Evolutionary conservation across 1,140 invertebrate species (phyloP), one percentile per base, ranked within the genome.

Genomic region (Bombus superbus): DNA sequence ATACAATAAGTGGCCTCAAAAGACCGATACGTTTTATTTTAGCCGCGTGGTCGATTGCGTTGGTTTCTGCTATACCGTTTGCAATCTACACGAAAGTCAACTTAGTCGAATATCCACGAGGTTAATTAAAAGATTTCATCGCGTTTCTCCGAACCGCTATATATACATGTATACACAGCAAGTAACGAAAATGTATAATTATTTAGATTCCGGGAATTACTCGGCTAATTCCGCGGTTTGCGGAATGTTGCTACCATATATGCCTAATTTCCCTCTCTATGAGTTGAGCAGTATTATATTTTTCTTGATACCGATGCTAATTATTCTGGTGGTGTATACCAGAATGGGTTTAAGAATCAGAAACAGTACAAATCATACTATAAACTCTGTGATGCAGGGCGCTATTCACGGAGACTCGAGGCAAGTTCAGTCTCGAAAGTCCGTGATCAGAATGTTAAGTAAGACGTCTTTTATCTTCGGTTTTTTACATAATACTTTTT

Each of bases 251-350:
- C 94, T 96, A 18, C 95, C 96, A 59, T 96, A 97, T 2, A 93
- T 96, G 71, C 95, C 95, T 0, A 95, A 96, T 2, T 96, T 96
- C 88, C 97, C 97, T 18, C 92, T 98, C 28, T 98, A 97, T 85
- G 97, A 98, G 92, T 92, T 98, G n/a, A 98, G 97, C 91, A 97
- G 96, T 81, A 94, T 98, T 42, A 93, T 98, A 68, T 98, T 98
- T 94, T 98, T 98, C 94, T 94, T 98, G 22, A 95, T 98, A 71
- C 98, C 98, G 0, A 97, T 98, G 95, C 77, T 97, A 4, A 94
- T 98, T 5, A 98, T 98, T 47, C 95, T 97, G 15, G 94, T 97
- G 22, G 95, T 98, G 2, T 98, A 98, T 93, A 96, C 96, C 9
- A 96, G 96, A 59, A 98, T 98, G 96, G 98, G 97, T 0, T 90